Evolutionary conservation across 2,888 invertebrate genomes (phyloP).

Genomic region (Drosophila kanekoi): DNA sequence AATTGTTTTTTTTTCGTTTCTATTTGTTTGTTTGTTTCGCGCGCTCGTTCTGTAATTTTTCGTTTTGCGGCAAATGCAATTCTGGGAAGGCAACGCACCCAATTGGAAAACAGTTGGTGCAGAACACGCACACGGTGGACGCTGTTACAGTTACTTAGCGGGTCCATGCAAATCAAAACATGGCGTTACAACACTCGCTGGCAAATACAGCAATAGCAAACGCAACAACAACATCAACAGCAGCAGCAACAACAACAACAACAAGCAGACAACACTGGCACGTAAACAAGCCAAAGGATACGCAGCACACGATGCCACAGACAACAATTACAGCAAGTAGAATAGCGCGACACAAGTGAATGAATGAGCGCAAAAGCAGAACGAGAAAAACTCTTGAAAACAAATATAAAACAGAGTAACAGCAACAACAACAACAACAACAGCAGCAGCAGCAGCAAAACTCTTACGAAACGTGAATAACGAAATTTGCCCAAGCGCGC

Average conservation of each 20-base stretch:
- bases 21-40: not conserved
- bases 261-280: slow-evolving; percentile 27
- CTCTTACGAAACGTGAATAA: slow-evolving; percentile 59
- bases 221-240: slow-evolving; percentile 19
- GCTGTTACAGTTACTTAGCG: slow-evolving; percentile 34
- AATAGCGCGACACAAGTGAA: slow-evolving; percentile 45
- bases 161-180: slow-evolving; percentile 57
- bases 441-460: slow-evolving; percentile 31
- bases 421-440: not conserved
- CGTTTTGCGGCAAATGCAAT: slow-evolving; percentile 28
- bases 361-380: slow-evolving; percentile 18
- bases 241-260: slow-evolving; percentile 14
- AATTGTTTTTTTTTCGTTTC: not conserved
- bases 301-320: slow-evolving; percentile 36
- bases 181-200: slow-evolving; percentile 46
- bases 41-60: not conserved
- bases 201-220: slow-evolving; percentile 19
- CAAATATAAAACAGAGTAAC: slow-evolving; percentile 3
- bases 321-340: slow-evolving; percentile 40
- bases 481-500: slow-evolving; percentile 26
- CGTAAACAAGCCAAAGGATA: slow-evolving; percentile 43
- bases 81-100: slow-evolving; percentile 12
- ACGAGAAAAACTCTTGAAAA: not conserved
- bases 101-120: slow-evolving; percentile 27
- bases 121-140: slow-evolving; percentile 2